A percentile compares a stretch with the other conserved stretches of the same genome.
Evolutionary conservation across 2,113 vertebrate species (phyloP).

Genomic region (Salvelinus alpinus): DNA sequence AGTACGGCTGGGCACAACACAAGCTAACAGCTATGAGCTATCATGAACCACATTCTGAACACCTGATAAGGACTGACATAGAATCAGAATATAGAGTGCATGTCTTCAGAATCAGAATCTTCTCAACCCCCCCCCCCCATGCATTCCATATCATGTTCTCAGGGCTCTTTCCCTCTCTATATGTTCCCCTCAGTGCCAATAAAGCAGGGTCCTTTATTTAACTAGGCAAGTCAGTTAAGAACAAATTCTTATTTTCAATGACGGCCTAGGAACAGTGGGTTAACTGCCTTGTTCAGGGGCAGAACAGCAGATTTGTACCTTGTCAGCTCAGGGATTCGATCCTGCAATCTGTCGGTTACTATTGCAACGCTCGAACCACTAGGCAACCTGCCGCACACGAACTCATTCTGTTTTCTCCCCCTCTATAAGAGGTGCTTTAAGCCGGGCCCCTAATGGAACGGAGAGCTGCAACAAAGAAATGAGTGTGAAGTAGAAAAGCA

Average conservation of each 20-base stretch:
- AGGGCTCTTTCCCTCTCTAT: conserved; percentile 7
- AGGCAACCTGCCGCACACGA: not conserved
- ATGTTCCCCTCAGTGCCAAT: conserved; percentile 13
- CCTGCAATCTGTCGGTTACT: too few species aligned
- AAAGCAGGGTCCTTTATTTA: conserved; percentile 13
- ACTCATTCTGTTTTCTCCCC: not conserved
- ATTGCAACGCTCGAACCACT: too few species aligned
- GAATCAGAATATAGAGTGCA: conserved; percentile 4
- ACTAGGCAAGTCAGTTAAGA: too few species aligned
- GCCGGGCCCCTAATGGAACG: conserved; percentile 35
- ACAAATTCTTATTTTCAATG: too few species aligned
- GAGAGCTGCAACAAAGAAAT: conserved; percentile 31
- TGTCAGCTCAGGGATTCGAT: too few species aligned
- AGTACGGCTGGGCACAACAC: too few species aligned
- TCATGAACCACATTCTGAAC: too few species aligned
- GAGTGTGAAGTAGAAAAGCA: conserved; percentile 37
- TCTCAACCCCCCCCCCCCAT: not conserved
- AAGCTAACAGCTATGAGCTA: too few species aligned
- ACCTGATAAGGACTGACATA: too few species aligned
- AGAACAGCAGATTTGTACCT: too few species aligned
- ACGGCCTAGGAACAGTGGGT: too few species aligned
- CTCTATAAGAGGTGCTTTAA: conserved; percentile 35
- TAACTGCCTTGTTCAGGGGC: too few species aligned
- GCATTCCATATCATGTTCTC: not conserved
- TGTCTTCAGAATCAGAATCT: not conserved